A percentile compares a stretch with the other conserved stretches of the same genome.
These are phyloP conservation scores for Megaleporinus macrocephalus DNA, from an alignment of 2,113 vertebrate genomes.

Conservation along the genomic window DNA sequence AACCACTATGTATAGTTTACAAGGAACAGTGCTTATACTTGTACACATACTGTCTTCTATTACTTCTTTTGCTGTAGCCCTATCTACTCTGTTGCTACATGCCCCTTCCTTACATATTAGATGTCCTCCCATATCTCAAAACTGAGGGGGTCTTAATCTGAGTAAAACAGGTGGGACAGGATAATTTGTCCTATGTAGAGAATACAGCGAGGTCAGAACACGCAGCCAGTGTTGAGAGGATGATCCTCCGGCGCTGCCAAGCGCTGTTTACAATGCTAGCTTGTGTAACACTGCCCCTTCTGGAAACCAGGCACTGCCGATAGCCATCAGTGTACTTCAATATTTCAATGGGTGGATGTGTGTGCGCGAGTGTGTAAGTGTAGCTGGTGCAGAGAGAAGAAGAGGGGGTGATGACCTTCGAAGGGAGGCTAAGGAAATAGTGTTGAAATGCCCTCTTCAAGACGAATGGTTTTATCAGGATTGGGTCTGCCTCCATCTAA, in stretches of 20 bases:
- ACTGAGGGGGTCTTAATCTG: background rate
- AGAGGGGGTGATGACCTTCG: slow-evolving; percentile 19
- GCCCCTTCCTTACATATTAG: background rate
- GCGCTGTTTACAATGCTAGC: slow-evolving; percentile 42
- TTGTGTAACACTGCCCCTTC: slow-evolving; percentile 35
- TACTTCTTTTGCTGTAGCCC: too few relatives aligned
- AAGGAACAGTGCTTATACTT: too few relatives aligned
- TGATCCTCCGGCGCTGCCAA: slow-evolving; percentile 32
- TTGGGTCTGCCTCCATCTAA: background rate
- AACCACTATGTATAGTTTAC: too few relatives aligned
- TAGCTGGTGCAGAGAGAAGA: slow-evolving; percentile 1
- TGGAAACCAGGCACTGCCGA: slow-evolving; percentile 35
- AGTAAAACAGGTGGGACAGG: background rate
- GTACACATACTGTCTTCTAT: too few relatives aligned
- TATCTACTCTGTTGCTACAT: background rate
- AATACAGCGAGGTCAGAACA: slow-evolving; percentile 42
- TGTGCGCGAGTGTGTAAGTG: background rate
- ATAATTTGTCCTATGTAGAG: slow-evolving; percentile 7
- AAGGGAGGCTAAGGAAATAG: background rate
- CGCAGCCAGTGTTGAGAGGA: slow-evolving; percentile 37
- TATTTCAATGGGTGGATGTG: slow-evolving; percentile 46
- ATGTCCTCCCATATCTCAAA: background rate
- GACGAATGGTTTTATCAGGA: background rate
- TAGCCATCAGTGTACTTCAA: slow-evolving; percentile 50
- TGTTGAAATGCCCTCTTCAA: background rate